A percentile compares a stretch with the other conserved stretches of the same genome.
Conservation (phyloP, 2,888 invertebrate genomes). For the Pseudeuparius sepicola region DNA sequence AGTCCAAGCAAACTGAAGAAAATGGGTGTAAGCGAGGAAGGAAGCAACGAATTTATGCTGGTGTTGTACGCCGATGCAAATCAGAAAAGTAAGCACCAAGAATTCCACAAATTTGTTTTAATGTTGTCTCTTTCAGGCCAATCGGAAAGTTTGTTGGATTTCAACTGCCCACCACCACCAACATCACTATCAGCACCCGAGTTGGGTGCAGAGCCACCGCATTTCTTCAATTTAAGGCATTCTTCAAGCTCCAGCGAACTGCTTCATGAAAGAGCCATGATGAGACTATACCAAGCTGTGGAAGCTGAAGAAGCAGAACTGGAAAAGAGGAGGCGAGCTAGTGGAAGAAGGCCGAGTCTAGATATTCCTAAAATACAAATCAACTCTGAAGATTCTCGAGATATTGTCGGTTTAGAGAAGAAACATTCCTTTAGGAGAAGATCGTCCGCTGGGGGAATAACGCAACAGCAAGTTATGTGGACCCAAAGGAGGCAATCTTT, state of each 20-base stretch:
- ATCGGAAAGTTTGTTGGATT: conserved; percentile 40
- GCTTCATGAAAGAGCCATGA: conserved; percentile 73
- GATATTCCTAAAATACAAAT: conserved; percentile 41
- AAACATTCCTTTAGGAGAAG: conserved; percentile 41
- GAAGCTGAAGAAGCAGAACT: conserved; percentile 60
- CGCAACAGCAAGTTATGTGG: conserved; percentile 33
- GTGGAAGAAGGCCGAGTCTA: conserved; percentile 20
- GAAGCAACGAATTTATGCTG: conserved; percentile 74
- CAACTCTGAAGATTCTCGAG: conserved; percentile 43
- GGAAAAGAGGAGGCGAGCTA: conserved; percentile 23
- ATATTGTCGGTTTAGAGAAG: conserved; percentile 40
- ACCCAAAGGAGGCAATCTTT: conserved; percentile 34
- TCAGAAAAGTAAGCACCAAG: conserved; percentile 31
- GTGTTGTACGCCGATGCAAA: conserved; percentile 46
- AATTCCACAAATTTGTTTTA: too few species aligned
- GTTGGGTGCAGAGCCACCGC: conserved; percentile 51
- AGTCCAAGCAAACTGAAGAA: conserved; percentile 22
- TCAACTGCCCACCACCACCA: conserved; percentile 72
- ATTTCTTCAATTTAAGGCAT: conserved; percentile 49
- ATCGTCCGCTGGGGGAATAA: conserved; percentile 41
- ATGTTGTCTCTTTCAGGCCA: conserved; percentile 24
- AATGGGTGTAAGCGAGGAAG: conserved; percentile 39
- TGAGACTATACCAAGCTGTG: conserved; percentile 67
- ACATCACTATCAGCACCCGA: conserved; percentile 77
- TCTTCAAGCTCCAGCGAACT: conserved; percentile 77